Conservation (phyloP, 2,113 vertebrate species). For the Colaptes auratus region DNA sequence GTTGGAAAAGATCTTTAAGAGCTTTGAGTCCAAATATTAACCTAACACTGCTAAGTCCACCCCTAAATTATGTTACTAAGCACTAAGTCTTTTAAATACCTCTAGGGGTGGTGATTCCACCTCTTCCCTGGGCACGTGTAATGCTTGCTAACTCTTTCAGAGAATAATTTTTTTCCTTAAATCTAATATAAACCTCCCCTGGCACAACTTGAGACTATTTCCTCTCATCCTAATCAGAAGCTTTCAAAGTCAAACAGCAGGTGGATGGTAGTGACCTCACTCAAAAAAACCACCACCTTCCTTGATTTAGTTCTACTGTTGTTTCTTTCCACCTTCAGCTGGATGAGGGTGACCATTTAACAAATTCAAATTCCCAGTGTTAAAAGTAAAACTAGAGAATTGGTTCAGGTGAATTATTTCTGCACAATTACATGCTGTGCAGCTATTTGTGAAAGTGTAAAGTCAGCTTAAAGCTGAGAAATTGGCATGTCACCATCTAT, state of each 20-base stretch:
- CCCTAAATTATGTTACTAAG: background rate
- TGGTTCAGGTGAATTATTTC: constrained; percentile 68
- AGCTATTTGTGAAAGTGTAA: constrained; percentile 74
- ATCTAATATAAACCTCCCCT: background rate
- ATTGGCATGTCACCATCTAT: constrained; percentile 70
- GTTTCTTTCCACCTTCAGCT: constrained; percentile 17
- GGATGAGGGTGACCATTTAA: constrained; percentile 6
- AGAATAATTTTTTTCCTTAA: background rate
- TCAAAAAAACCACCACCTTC: background rate
- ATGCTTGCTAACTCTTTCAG: background rate
- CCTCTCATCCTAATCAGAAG: background rate
- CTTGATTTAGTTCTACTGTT: background rate
- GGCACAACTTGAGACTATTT: background rate
- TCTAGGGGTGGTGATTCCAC: background rate
- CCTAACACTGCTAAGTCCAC: background rate
- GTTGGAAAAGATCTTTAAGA: background rate
- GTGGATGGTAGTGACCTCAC: background rate
- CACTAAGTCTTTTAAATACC: background rate
- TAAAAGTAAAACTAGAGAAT: constrained; percentile 15
- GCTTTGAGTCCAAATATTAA: background rate
- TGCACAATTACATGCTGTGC: constrained; percentile 72
- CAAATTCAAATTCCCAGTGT: constrained; percentile 22
- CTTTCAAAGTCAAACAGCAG: background rate
- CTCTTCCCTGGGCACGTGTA: background rate
- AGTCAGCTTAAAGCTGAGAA: constrained; percentile 70